Percentiles rank a stretch among this genome's conserved stretches.
Conservation (phyloP, 2,113 vertebrate species). For the Thoracochromis brauschi region DNA sequence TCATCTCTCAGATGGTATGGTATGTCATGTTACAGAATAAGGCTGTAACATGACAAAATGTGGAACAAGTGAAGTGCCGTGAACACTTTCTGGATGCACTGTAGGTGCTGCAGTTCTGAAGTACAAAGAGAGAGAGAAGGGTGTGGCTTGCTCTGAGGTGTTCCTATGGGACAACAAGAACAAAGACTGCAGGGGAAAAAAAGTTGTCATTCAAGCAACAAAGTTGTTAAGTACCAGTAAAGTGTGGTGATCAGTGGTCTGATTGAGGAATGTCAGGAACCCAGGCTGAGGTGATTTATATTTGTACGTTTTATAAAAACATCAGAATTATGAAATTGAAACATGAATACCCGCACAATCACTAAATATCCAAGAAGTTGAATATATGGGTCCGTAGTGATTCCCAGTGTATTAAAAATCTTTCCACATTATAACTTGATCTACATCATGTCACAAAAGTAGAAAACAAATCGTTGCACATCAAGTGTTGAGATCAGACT, state of each 20-base stretch:
- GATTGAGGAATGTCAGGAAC: neutral
- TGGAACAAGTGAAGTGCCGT: neutral
- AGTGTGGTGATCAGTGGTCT: neutral
- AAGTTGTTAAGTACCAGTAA: neutral
- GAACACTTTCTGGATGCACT: neutral
- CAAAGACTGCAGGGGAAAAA: accelerated
- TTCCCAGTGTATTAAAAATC: neutral
- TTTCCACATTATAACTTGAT: neutral
- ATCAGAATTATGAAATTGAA: neutral
- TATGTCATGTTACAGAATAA: neutral
- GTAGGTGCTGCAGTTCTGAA: neutral
- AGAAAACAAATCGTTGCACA: neutral
- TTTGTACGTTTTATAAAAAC: neutral
- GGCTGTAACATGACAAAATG: neutral
- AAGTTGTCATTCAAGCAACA: neutral
- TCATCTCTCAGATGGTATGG: neutral
- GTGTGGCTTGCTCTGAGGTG: neutral
- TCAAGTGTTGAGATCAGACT: neutral
- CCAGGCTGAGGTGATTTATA: neutral
- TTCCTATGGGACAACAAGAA: neutral
- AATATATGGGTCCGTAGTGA: accelerated
- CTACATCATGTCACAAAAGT: neutral
- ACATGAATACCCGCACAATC: neutral
- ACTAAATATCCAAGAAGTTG: neutral
- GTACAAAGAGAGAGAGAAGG: neutral